Evolutionary conservation across 2,888 invertebrate genomes (phyloP), one percentile per base, ranked within the genome.

Genomic region (Synergus laeviventris): DNA sequence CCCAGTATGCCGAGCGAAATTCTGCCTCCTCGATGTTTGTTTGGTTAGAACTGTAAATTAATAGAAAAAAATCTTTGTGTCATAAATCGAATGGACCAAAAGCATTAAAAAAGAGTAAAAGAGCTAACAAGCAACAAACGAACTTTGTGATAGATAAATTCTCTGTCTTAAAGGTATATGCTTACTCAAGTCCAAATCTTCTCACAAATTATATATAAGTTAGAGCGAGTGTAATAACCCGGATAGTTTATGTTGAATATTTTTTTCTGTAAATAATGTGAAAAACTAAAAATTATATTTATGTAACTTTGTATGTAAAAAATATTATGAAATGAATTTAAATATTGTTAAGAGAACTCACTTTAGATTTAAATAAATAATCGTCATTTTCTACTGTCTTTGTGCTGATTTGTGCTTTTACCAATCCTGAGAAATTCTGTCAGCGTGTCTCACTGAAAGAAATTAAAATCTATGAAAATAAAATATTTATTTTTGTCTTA

Each of bases 1-100:
- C 91, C 98, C 98, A 9, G 95, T 97, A 86, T 98, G 98, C 88
- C 93, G 97, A 84, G 94, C 96, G 45, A 92, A 92, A 73, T 97
- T 97, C 92, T 98, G 98, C 89, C 91, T 98, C 83, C 92, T 96
- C 24, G 98, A 98, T 92, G 96, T 98, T 4, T 85, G 87, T 79
- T 82, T 84, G 74, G 83, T 89, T 75, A 83, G 59, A 74, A 78
- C 31, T 49, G 31, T 16, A 31, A 70, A 49, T 21, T 31, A 24
- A 36, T 36, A 24, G 24, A 18, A 64, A 31, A 70, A 45, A n/a
- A 14, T 24, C 8, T 45, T 24, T 21, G 4, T 1, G 21, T 21
- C 12, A 18, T 42, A 21, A 60, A 60, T 14, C 5, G 1, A 36
- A 61, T 16, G 9, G 16, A 56, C 21, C 56, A 56, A 56, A 56